Evolutionary conservation across 2,797 vertebrate genomes (phyloP).

Genomic region (Micromesistius poutassou): DNA sequence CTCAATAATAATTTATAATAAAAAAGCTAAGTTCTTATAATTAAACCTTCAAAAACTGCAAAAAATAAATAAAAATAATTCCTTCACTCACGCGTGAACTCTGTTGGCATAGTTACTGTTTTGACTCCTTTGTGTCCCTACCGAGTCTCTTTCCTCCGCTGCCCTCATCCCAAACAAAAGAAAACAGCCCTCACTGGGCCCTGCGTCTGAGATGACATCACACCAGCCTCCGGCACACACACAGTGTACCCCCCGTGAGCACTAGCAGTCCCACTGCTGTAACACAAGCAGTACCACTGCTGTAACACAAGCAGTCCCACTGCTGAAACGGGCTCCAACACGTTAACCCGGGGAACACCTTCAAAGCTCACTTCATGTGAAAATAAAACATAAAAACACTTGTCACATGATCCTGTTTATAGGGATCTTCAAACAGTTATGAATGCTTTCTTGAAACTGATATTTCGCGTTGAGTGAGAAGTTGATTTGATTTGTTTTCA

Average conservation of each 20-base stretch:
- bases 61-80: no score
- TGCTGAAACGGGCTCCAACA: not conserved
- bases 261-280: not conserved
- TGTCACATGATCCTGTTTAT: not conserved
- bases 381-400: not conserved
- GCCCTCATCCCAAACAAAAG: constrained; percentile 17
- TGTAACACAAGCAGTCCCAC: not conserved
- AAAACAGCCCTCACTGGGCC: constrained; percentile 32
- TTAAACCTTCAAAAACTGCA: no score
- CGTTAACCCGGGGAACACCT: not conserved
- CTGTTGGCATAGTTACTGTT: not conserved
- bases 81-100: not conserved
- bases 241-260: not conserved
- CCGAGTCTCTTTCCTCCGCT: constrained; percentile 3
- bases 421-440: not conserved
- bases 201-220: constrained; percentile 44
- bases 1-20: no score
- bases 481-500: constrained; percentile 27
- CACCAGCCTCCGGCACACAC: constrained; percentile 31
- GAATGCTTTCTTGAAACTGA: not conserved
- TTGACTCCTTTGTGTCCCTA: not conserved
- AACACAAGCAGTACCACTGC: not conserved
- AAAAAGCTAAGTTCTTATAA: no score
- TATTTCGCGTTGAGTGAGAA: constrained; percentile 1
- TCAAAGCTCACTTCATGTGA: not conserved